Percentiles rank a stretch among this genome's conserved stretches.
Conservation (phyloP, 1,140 invertebrate species). For the Papilio helenus region DNA sequence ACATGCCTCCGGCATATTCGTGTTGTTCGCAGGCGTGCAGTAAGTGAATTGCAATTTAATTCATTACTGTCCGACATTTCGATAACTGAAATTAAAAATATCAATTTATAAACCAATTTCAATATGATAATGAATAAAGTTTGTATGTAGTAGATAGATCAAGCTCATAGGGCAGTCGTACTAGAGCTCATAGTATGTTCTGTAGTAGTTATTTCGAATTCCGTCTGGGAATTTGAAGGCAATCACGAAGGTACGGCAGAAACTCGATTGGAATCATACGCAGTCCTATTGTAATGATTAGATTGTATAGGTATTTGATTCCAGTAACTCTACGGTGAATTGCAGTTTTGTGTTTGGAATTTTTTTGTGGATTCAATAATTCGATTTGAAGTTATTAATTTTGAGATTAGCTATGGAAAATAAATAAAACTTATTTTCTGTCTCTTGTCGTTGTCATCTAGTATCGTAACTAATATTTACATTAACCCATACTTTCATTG, state of each 20-base stretch:
- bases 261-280: slow-evolving; percentile 2
- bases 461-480: too few relatives aligned
- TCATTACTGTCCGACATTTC: too few relatives aligned
- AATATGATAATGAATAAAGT: background rate
- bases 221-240: background rate
- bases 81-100: background rate
- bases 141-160: background rate
- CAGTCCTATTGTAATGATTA: background rate
- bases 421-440: too few relatives aligned
- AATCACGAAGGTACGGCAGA: slow-evolving; percentile 4
- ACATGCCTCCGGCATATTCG: background rate
- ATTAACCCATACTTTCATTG: too few relatives aligned
- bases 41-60: background rate
- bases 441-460: too few relatives aligned
- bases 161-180: background rate
- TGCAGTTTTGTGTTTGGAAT: background rate
- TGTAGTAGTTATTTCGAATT: background rate
- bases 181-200: background rate
- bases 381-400: background rate
- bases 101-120: background rate
- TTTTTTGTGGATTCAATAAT: background rate
- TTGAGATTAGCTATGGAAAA: background rate
- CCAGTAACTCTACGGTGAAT: background rate
- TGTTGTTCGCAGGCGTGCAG: background rate
- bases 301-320: background rate